These are phyloP conservation scores for Leptinotarsa lineolata DNA, from an alignment of 1,140 invertebrate species.

Conservation along the genomic window DNA sequence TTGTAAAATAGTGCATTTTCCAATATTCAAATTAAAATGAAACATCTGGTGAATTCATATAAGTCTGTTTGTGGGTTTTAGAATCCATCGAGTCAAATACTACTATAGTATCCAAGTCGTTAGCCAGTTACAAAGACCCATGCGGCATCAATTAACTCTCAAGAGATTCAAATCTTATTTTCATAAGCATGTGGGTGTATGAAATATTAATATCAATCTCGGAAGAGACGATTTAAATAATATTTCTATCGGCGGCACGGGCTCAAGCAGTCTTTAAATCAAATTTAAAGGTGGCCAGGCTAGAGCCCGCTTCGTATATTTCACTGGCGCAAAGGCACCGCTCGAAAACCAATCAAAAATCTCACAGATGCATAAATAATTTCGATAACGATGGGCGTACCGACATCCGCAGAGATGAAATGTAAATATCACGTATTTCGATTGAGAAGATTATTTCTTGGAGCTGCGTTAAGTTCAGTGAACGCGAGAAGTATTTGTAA, in stretches of 20 bases:
- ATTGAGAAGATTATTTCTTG: not conserved
- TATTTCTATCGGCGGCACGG: not conserved
- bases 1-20: no score
- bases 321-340: not conserved
- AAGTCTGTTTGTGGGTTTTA: no score
- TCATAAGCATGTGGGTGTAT: not conserved
- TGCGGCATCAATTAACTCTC: not conserved
- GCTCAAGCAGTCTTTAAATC: not conserved
- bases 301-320: not conserved
- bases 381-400: not conserved
- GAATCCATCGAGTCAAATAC: no score
- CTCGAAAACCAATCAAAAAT: conserved; percentile 3
- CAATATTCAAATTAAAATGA: no score
- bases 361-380: conserved; percentile 6
- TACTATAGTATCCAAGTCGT: no score
- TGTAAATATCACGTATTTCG: conserved; percentile 3
- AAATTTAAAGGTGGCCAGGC: not conserved
- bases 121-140: no score
- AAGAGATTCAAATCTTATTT: not conserved
- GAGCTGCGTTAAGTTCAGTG: not conserved
- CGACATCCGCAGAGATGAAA: conserved; percentile 1
- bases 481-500: not conserved
- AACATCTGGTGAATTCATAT: no score
- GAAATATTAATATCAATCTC: not conserved
- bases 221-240: not conserved